These are phyloP conservation scores for Drosophila chauvacae DNA, from an alignment of 1,140 invertebrate species.

Conservation along the genomic window DNA sequence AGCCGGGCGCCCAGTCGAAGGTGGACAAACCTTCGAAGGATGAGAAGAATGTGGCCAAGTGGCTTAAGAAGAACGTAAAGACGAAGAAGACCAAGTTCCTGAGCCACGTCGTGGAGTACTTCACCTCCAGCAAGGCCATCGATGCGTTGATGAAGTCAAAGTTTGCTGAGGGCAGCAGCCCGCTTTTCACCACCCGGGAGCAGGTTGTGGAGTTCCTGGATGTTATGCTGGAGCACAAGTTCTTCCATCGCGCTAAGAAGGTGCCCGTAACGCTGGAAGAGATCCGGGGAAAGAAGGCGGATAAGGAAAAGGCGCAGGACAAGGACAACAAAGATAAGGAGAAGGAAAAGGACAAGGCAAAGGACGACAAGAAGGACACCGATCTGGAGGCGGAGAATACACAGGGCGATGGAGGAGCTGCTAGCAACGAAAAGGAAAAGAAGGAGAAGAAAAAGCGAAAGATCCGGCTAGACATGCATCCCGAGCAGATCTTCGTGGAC, in stretches of 20 bases:
- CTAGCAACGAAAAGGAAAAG: slow-evolving; percentile 55
- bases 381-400: slow-evolving; percentile 46
- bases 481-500: slow-evolving; percentile 97
- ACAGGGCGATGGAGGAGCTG: slow-evolving; percentile 55
- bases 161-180: slow-evolving; percentile 92
- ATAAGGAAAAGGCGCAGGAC: slow-evolving; percentile 57
- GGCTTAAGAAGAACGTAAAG: slow-evolving; percentile 95
- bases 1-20: slow-evolving; percentile 85
- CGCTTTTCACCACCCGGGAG: slow-evolving; percentile 92
- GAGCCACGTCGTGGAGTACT: slow-evolving; percentile 98
- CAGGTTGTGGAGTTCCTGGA: slow-evolving; percentile 93
- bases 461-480: slow-evolving; percentile 96
- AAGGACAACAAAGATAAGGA: slow-evolving; percentile 74
- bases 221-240: slow-evolving; percentile 94
- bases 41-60: slow-evolving; percentile 96
- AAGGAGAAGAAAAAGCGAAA: slow-evolving; percentile 89
- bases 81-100: slow-evolving; percentile 97
- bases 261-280: slow-evolving; percentile 92
- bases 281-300: slow-evolving; percentile 84
- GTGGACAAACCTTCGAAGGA: slow-evolving; percentile 93
- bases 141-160: slow-evolving; percentile 96
- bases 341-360: slow-evolving; percentile 85
- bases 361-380: slow-evolving; percentile 55
- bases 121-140: slow-evolving; percentile 95
- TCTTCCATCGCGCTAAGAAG: slow-evolving; percentile 97